Base-by-base conservation (phyloP, 2,797 vertebrate genomes). In the Aythya fuligula region DNA sequence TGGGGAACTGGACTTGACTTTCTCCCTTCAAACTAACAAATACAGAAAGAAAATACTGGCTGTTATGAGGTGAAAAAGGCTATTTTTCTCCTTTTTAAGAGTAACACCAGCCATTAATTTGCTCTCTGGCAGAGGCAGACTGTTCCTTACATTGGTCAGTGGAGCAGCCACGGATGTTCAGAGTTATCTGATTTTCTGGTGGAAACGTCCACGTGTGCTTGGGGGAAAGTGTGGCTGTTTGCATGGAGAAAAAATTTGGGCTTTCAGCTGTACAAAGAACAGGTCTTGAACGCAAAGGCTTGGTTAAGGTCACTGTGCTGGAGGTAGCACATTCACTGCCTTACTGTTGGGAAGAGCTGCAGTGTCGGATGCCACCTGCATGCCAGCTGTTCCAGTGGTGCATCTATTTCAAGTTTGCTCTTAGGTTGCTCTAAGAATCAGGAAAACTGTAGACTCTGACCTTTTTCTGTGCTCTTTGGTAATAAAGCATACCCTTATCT, bases 141-240 rank as follows among this genome's bases (percentile, higher is more conserved):
- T 78, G 79, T 13, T 90, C 79, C 73, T 47, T 70, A 17, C 72
- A 71, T 17, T 58, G 34, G 47, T 15, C 54, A 24, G 64, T 1
- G 2, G 70, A 45, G 36, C 4, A 9, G 49, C 4, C 39, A 71
- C n/a, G 17, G 49, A n/a, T 58, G 61, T 30, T 57, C 20, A 6
- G 38, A 17, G 72, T n/a, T 74, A 60, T 71, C 65, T 88, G 54
- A 80, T 70, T 9, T 22, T 86, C 57, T 34, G 49, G 49, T 60
- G 73, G 70, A 84, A 93, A 62, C 9, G 16, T 30, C 83, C 70
- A 41, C 64, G 70, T 60, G 82, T 51, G 82, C 82, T 76, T 58
- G 2, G 58, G 8, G 25, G 49, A 75, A 79, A 47, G 2, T 43
- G 54, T 72, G 34, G 60, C 2, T 6, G 36, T 4, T 6, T 17